These are phyloP conservation scores for Aphelocoma californica DNA, from an alignment of 2,797 vertebrate species.

Conservation along the genomic window DNA sequence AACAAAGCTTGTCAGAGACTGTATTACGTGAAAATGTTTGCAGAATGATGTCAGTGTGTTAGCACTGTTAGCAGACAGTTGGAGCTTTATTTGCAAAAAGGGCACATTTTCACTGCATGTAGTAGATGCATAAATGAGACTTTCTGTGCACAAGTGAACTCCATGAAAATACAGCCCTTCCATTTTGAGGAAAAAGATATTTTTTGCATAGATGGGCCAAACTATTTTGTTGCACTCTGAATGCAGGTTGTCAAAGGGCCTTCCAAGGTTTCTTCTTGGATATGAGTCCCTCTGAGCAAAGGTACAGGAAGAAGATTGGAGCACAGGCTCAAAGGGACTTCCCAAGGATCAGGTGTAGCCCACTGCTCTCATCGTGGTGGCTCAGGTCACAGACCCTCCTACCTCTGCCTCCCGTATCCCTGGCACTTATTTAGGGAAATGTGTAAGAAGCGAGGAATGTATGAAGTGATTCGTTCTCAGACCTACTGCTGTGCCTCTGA, in stretches of 20 bases:
- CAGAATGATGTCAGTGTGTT: conserved; percentile 54
- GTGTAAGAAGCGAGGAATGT: conserved; percentile 22
- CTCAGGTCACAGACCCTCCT: neutral
- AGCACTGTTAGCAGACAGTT: conserved; percentile 23
- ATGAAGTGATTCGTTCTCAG: neutral
- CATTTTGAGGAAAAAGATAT: neutral
- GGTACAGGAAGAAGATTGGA: neutral
- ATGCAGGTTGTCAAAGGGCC: neutral
- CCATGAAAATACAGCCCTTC: neutral
- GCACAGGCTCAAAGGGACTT: neutral
- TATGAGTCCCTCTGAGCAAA: neutral
- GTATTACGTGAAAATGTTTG: conserved; percentile 55
- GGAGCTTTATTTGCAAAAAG: conserved; percentile 43
- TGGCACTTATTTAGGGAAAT: neutral
- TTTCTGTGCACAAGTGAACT: neutral
- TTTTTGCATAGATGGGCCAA: neutral
- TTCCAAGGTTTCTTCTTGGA: neutral
- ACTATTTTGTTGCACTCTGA: neutral
- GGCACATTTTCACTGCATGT: neutral
- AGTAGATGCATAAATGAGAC: neutral
- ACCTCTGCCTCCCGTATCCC: neutral
- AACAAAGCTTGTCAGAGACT: conserved; percentile 59
- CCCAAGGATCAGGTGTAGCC: neutral
- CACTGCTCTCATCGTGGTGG: accelerated
- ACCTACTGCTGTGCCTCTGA: neutral